Conservation (phyloP, 2,797 vertebrate species). For the Gymnopithys bicolor region DNA sequence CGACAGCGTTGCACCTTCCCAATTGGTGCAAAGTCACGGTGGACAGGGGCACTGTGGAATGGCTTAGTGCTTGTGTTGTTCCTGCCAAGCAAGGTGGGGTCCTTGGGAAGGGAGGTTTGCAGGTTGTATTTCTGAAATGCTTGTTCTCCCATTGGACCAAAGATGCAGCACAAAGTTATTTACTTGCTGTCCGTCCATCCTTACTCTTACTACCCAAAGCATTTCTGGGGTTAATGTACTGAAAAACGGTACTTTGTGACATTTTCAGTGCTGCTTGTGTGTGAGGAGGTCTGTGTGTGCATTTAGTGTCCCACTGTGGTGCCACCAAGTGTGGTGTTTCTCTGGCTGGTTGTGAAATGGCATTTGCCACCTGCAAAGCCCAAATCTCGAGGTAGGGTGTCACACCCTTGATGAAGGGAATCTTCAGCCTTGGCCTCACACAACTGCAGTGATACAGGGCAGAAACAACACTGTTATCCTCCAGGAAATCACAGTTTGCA, state of each 20-base stretch:
- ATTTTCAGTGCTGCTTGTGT: too few relatives aligned
- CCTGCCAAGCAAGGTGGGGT: not conserved
- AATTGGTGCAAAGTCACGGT: not conserved
- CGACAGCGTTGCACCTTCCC: not conserved
- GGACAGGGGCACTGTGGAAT: not conserved
- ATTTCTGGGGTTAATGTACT: fast-evolving
- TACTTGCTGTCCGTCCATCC: fast-evolving
- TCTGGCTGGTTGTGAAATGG: not conserved
- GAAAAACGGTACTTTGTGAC: not conserved
- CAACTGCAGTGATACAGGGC: not conserved
- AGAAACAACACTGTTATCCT: not conserved
- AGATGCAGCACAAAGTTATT: fast-evolving
- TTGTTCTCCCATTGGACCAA: fast-evolving
- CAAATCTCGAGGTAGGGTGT: fast-evolving
- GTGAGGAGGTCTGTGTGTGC: not conserved
- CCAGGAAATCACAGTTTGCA: not conserved
- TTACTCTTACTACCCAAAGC: not conserved
- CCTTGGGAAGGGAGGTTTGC: not conserved
- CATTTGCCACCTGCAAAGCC: not conserved
- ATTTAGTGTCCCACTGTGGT: fast-evolving
- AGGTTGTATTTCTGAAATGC: fast-evolving
- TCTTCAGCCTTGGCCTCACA: fast-evolving
- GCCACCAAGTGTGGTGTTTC: not conserved
- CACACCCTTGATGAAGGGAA: fast-evolving
- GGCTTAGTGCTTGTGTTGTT: too few relatives aligned